A percentile compares a stretch with the other conserved stretches of the same genome.
Evolutionary conservation across 35 echinoderm and acorn worm species (phyloP).

Genomic region (Acanthaster planci): DNA sequence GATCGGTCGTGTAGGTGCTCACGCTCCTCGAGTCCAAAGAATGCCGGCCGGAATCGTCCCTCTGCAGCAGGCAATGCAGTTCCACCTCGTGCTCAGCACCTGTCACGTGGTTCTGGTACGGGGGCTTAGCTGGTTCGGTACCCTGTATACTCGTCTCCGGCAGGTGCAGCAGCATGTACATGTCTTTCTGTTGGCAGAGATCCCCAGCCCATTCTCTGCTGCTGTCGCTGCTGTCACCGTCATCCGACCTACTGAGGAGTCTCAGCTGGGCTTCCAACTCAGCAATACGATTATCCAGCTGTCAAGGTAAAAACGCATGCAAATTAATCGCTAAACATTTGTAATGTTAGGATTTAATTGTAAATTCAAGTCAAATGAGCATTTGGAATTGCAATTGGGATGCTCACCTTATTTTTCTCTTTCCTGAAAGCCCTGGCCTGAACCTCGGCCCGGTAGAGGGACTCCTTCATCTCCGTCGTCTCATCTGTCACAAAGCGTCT

Average conservation of each 20-base stretch:
- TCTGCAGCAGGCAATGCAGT: slow-evolving; percentile 39
- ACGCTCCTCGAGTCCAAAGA: slow-evolving; percentile 31
- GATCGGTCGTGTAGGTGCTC: slow-evolving; percentile 11
- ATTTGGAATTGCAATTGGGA: background rate
- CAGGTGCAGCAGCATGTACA: slow-evolving; percentile 77
- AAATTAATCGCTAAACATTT: slow-evolving; percentile 20
- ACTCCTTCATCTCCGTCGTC: slow-evolving; percentile 86
- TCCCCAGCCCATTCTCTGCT: slow-evolving; percentile 21
- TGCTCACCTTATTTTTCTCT: slow-evolving; percentile 75
- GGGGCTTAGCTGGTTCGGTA: slow-evolving; percentile 9
- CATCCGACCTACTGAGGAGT: slow-evolving; percentile 44
- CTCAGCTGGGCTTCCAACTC: slow-evolving; percentile 74
- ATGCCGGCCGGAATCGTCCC: slow-evolving; percentile 52
- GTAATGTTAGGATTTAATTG: background rate
- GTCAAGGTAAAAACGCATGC: slow-evolving; percentile 4
- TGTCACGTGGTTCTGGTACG: slow-evolving; percentile 28
- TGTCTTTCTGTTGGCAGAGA: slow-evolving; percentile 31
- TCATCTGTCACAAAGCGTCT: slow-evolving; percentile 89
- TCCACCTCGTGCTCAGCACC: slow-evolving; percentile 18
- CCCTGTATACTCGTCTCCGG: slow-evolving; percentile 90
- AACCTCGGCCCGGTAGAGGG: slow-evolving; percentile 81
- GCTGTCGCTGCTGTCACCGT: slow-evolving; percentile 24
- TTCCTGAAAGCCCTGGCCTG: slow-evolving; percentile 83
- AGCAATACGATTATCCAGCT: slow-evolving; percentile 91
- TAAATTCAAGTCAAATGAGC: background rate